phyloP scores from a whole-genome alignment of 2,888 invertebrate genomes.

The Drosophila prolongata region DNA sequence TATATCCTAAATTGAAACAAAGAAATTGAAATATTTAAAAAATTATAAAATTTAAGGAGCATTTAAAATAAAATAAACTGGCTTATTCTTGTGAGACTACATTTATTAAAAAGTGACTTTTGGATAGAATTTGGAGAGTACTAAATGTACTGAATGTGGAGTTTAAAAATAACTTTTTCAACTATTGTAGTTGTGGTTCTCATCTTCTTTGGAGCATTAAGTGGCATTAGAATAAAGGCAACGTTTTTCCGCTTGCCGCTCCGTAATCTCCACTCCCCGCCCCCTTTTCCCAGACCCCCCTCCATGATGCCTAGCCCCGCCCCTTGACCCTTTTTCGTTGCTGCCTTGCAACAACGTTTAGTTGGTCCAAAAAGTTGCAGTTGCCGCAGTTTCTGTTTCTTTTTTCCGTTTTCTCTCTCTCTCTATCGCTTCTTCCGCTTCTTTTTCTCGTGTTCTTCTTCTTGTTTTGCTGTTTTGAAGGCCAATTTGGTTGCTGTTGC shows the following conservation, averaged over 20 bases:
- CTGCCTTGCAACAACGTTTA: conserved; percentile 68
- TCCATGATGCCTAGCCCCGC: not conserved
- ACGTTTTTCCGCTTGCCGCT: conserved; percentile 65
- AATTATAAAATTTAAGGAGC: no score
- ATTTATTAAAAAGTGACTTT: no score
- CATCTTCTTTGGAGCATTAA: conserved; percentile 58
- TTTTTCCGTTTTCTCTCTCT: conserved; percentile 17
- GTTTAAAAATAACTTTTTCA: conserved; percentile 1
- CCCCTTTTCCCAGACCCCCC: conserved; percentile 2
- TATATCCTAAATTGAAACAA: no score
- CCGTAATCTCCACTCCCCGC: conserved; percentile 19
- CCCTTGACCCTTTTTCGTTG: conserved; percentile 34
- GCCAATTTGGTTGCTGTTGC: conserved; percentile 56
- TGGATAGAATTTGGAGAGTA: not conserved
- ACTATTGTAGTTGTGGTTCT: conserved; percentile 18
- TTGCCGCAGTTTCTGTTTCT: conserved; percentile 45
- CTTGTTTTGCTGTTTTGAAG: conserved; percentile 55
- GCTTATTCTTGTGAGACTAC: no score
- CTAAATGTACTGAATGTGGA: not conserved
- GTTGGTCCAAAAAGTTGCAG: conserved; percentile 67
- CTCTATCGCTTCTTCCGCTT: not conserved
- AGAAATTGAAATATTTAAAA: no score
- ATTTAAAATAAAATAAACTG: no score
- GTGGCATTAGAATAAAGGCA: conserved; percentile 75
- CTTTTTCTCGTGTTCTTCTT: conserved; percentile 1